These are phyloP conservation scores for Scaptodrosophila lebanonensis DNA, from an alignment of 1,140 invertebrate genomes.

Conservation along the genomic window DNA sequence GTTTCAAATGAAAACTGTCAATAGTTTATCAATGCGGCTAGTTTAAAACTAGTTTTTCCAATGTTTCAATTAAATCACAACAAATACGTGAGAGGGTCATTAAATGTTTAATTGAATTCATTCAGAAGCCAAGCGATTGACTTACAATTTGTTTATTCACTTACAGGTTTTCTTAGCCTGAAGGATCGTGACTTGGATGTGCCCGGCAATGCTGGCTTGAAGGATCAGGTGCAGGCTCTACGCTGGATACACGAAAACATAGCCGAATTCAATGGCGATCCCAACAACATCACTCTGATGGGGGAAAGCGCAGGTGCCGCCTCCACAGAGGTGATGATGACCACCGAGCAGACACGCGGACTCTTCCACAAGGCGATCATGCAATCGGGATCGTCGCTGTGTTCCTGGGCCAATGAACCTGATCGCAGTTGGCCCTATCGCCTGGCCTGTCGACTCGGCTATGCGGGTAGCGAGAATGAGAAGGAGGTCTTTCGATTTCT, in stretches of 20 bases:
- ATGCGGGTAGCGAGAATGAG: slow-evolving; percentile 68
- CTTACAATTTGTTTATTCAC: slow-evolving; percentile 21
- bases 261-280: slow-evolving; percentile 68
- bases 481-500: slow-evolving; percentile 73
- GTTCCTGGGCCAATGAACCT: slow-evolving; percentile 58
- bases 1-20: background rate
- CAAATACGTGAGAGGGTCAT: too few relatives aligned
- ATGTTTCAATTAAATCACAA: too few relatives aligned
- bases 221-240: slow-evolving; percentile 76
- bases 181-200: slow-evolving; percentile 58
- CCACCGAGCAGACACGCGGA: slow-evolving; percentile 73
- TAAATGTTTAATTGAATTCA: too few relatives aligned
- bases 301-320: slow-evolving; percentile 72
- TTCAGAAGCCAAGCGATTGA: too few relatives aligned
- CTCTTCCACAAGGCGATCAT: slow-evolving; percentile 80
- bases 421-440: slow-evolving; percentile 31
- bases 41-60: too few relatives aligned
- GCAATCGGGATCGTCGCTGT: slow-evolving; percentile 79
- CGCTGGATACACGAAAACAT: slow-evolving; percentile 77
- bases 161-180: slow-evolving; percentile 60
- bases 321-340: slow-evolving; percentile 56
- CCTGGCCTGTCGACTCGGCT: slow-evolving; percentile 52
- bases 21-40: too few relatives aligned
- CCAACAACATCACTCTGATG: slow-evolving; percentile 66
- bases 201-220: slow-evolving; percentile 73